Percentiles rank a stretch among this genome's conserved stretches.
These are phyloP conservation scores for Dynastes tityus DNA, from an alignment of 2,888 invertebrate genomes.

Conservation along the genomic window DNA sequence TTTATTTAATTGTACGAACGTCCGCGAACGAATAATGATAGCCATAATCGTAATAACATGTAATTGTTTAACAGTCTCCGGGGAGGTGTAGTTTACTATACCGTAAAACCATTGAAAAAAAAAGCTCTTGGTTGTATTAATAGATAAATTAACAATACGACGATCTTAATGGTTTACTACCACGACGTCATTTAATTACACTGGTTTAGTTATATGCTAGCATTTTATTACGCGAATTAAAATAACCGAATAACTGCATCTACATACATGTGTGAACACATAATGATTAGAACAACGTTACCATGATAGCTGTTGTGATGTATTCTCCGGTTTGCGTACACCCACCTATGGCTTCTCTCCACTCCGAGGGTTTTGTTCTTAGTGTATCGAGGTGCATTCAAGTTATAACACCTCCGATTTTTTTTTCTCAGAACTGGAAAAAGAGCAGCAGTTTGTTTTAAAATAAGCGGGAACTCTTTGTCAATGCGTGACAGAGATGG, in stretches of 20 bases:
- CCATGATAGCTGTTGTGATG: no score
- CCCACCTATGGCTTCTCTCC: no score
- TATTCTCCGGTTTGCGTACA: no score
- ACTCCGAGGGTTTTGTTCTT: no score
- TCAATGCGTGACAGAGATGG: no score
- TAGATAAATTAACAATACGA: no score
- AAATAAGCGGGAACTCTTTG: no score
- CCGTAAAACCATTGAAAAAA: constrained; percentile 15
- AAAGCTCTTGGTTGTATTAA: background rate
- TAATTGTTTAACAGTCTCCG: constrained; percentile 33
- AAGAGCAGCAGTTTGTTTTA: no score
- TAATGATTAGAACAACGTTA: background rate
- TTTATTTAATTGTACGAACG: constrained; percentile 37
- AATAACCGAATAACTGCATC: background rate
- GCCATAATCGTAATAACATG: constrained; percentile 33
- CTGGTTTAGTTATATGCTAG: constrained; percentile 1
- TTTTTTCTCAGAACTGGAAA: no score
- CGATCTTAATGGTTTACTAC: constrained; percentile 22
- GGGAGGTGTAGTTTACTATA: constrained; percentile 26
- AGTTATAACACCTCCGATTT: no score
- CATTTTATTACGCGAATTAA: background rate
- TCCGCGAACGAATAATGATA: constrained; percentile 22
- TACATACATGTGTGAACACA: constrained; percentile 4
- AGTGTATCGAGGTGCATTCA: no score
- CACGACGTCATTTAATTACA: constrained; percentile 4